A percentile compares a stretch with the other conserved stretches of the same genome.
These are phyloP conservation scores for Ophion ventricosus DNA, from an alignment of 2,888 invertebrate genomes.

Conservation along the genomic window DNA sequence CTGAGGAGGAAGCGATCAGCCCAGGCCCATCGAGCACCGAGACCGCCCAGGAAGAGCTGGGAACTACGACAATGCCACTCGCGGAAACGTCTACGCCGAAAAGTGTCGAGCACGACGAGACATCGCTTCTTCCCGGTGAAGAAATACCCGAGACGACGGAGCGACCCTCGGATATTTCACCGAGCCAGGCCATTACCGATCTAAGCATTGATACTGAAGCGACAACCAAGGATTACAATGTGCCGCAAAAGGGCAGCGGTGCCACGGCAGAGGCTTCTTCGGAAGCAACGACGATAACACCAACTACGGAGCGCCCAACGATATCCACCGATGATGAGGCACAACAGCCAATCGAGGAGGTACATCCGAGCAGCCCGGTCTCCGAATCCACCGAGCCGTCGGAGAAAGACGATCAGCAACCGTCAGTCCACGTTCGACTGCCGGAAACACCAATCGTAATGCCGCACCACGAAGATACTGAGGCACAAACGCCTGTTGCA, in stretches of 20 bases:
- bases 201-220: conserved; percentile 31
- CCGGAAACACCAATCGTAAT: conserved; percentile 68
- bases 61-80: conserved; percentile 29
- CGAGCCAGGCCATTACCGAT: conserved; percentile 18
- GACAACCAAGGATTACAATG: conserved; percentile 30
- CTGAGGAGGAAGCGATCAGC: conserved; percentile 15
- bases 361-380: background rate
- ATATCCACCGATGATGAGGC: conserved; percentile 6
- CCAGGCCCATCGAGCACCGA: conserved; percentile 11
- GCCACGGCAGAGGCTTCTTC: conserved; percentile 4
- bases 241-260: conserved; percentile 28
- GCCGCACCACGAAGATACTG: conserved; percentile 65
- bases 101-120: conserved; percentile 50
- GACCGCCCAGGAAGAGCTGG: conserved; percentile 4
- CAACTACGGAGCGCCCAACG: background rate
- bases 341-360: conserved; percentile 15
- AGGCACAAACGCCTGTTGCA: conserved; percentile 68
- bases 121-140: conserved; percentile 36
- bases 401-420: background rate
- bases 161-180: background rate
- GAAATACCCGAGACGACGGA: conserved; percentile 34
- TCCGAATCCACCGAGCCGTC: background rate
- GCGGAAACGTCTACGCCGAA: conserved; percentile 38
- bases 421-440: conserved; percentile 50
- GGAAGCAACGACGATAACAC: conserved; percentile 8